phyloP scores from a whole-genome alignment of 2,888 invertebrate species.

The Polydrusus tereticollis region DNA sequence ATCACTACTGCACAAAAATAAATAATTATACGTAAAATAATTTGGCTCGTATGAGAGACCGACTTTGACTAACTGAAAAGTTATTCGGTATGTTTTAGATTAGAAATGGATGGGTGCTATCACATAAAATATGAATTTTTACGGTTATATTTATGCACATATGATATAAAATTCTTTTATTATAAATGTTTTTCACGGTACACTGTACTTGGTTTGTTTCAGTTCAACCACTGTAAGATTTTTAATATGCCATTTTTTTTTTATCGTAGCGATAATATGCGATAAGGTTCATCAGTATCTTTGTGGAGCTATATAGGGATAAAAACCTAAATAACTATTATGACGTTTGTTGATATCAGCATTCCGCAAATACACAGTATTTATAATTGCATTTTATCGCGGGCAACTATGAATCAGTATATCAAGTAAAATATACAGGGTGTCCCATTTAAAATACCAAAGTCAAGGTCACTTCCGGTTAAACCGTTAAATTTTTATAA shows the following conservation, averaged over 20 bases:
- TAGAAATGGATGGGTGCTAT: constrained; percentile 24
- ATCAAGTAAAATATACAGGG: no score
- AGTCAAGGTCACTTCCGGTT: no score
- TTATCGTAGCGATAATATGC: not conserved
- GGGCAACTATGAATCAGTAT: no score
- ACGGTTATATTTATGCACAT: constrained; percentile 15
- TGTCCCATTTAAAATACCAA: no score
- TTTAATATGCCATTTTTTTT: not conserved
- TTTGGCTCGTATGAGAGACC: not conserved
- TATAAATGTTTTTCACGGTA: constrained; percentile 5
- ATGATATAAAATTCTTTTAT: not conserved
- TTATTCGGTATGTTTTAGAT: constrained; percentile 23
- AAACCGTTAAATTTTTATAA: no score
- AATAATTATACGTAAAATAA: not conserved
- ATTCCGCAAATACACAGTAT: no score
- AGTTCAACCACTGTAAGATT: not conserved
- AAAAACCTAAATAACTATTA: no score
- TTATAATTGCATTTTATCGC: no score
- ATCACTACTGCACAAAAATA: constrained; percentile 7
- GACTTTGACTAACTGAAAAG: constrained; percentile 16
- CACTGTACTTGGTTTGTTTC: not conserved
- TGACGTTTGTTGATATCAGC: no score
- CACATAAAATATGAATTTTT: constrained; percentile 27
- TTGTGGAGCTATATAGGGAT: no score
- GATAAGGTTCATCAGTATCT: not conserved